Evolutionary conservation across 2,113 vertebrate genomes (phyloP).

Genomic region (Sporophila hypoxantha): DNA sequence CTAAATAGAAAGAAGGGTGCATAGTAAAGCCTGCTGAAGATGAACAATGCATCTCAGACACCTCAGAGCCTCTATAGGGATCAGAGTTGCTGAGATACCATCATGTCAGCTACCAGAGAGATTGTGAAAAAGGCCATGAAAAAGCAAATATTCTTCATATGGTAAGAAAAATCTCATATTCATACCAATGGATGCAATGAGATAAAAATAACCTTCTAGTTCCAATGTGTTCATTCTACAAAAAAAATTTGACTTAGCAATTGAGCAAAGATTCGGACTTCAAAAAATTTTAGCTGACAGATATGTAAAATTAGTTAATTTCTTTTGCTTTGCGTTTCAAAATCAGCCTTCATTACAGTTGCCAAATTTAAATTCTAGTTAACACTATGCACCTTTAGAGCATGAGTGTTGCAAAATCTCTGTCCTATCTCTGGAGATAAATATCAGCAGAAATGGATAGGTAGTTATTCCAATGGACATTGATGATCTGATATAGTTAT

Average conservation of each 20-base stretch:
- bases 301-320: background rate
- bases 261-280: background rate
- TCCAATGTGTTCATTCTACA: rapidly evolving
- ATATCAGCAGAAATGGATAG: background rate
- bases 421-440: background rate
- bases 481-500: background rate
- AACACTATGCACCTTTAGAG: background rate
- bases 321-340: background rate
- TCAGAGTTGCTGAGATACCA: background rate
- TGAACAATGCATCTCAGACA: background rate
- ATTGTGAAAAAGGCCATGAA: background rate
- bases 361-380: background rate
- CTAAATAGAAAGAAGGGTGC: background rate
- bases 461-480: background rate
- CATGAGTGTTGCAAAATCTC: background rate
- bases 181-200: background rate
- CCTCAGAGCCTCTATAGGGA: background rate
- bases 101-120: background rate
- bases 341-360: background rate
- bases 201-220: background rate
- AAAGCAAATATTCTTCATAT: background rate
- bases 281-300: background rate
- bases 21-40: background rate
- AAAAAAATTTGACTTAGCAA: background rate
- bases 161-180: background rate